Evolutionary conservation across 2,888 invertebrate genomes (phyloP).

Genomic region (Koerneria pararmatus): DNA sequence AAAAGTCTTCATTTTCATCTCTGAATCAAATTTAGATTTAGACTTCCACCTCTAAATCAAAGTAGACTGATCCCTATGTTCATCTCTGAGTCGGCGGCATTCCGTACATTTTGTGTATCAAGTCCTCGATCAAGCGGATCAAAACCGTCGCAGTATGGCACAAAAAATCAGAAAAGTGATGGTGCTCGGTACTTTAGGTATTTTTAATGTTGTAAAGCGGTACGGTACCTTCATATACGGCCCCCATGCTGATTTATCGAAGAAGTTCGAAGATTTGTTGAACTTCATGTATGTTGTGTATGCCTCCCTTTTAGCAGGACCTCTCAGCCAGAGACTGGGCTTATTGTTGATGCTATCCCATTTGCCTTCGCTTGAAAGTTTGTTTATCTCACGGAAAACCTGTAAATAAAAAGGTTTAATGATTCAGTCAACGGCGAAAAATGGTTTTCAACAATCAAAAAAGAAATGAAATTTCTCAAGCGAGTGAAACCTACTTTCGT

Average conservation of each 20-base stretch:
- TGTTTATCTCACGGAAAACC: constrained; percentile 39
- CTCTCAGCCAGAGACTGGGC: constrained; percentile 42
- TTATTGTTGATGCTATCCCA: constrained; percentile 52
- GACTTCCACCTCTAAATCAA: too few species aligned
- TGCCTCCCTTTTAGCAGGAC: constrained; percentile 38
- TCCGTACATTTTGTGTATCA: too few species aligned
- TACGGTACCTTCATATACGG: constrained; percentile 36
- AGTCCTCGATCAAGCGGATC: too few species aligned
- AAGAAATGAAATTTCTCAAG: constrained; percentile 7
- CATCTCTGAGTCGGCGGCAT: too few species aligned
- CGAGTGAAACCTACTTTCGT: background rate
- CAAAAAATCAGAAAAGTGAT: constrained; percentile 12
- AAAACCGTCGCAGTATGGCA: too few species aligned
- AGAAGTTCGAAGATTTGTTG: constrained; percentile 32
- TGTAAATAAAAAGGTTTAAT: constrained; percentile 1
- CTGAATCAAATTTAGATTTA: too few species aligned
- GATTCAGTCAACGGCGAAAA: background rate
- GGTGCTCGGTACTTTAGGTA: constrained; percentile 20
- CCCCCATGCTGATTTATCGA: constrained; percentile 38
- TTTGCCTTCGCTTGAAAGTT: constrained; percentile 47
- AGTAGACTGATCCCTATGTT: too few species aligned
- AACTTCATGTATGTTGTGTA: constrained; percentile 32
- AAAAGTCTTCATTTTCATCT: too few species aligned
- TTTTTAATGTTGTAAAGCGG: too few species aligned
- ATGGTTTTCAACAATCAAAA: background rate